phyloP scores from a whole-genome alignment of 2,113 vertebrate species.

The Centropristis striata region DNA sequence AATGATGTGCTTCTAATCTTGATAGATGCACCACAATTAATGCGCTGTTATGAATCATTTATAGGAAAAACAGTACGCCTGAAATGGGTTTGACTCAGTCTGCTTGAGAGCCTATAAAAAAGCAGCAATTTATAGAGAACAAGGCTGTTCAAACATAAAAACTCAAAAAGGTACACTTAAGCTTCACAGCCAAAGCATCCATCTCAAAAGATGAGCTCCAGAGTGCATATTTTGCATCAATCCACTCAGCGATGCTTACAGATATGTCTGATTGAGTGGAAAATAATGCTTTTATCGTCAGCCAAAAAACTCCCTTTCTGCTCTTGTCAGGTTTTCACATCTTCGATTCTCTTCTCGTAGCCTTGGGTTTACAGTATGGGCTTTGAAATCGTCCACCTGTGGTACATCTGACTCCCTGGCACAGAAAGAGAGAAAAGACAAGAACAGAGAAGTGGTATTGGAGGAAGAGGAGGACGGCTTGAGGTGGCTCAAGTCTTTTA shows the following conservation, averaged over 20 bases:
- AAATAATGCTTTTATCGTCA: conserved; percentile 42
- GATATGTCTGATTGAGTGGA: conserved; percentile 10
- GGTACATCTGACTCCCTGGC: conserved; percentile 28
- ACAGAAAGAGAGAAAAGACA: not conserved
- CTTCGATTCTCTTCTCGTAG: conserved; percentile 33
- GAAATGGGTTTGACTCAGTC: conserved; percentile 22
- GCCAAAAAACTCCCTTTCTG: conserved; percentile 16
- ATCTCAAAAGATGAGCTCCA: conserved; percentile 25
- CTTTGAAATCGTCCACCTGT: conserved; percentile 56
- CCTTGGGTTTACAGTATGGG: conserved; percentile 14
- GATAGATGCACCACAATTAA: conserved; percentile 57
- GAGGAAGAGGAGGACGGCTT: conserved; percentile 30
- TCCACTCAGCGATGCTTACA: conserved; percentile 18
- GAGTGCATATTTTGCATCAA: conserved; percentile 16
- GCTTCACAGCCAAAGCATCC: conserved; percentile 15
- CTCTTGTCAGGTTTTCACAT: conserved; percentile 32
- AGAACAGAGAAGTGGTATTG: conserved; percentile 4
- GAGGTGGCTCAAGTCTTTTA: conserved; percentile 40
- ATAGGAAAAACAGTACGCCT: conserved; percentile 29
- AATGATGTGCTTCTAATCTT: conserved; percentile 44
- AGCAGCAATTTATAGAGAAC: conserved; percentile 34
- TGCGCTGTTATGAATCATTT: conserved; percentile 58
- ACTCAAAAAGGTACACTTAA: not conserved
- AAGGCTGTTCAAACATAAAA: conserved; percentile 26
- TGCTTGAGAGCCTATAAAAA: conserved; percentile 26